These are phyloP conservation scores for Onthophagus sagittarius DNA, from an alignment of 2,888 invertebrate species.

Conservation along the genomic window DNA sequence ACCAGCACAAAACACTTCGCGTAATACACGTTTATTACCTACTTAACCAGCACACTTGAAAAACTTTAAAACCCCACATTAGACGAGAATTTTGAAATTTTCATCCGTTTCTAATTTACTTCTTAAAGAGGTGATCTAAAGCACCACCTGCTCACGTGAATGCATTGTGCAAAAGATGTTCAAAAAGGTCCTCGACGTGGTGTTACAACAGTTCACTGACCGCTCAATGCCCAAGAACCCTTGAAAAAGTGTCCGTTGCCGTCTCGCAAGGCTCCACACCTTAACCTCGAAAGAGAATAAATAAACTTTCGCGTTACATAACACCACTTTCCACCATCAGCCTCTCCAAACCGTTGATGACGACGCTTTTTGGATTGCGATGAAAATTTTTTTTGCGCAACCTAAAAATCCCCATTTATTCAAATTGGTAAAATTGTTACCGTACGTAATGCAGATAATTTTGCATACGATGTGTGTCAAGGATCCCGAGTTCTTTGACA, in stretches of 20 bases:
- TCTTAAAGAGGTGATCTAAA: no score
- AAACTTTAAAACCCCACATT: no score
- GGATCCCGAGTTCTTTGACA: conserved; percentile 12
- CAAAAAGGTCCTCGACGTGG: conserved; percentile 10
- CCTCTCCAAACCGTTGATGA: conserved; percentile 2
- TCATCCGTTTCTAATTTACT: no score
- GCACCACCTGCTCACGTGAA: no score
- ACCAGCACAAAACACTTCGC: background rate
- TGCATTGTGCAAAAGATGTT: conserved; percentile 6
- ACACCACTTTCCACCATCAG: conserved; percentile 17
- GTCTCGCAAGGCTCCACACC: background rate
- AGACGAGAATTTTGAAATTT: no score
- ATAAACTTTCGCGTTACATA: conserved; percentile 12
- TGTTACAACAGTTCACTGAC: conserved; percentile 14
- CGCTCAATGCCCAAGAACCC: conserved; percentile 21
- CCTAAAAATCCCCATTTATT: background rate
- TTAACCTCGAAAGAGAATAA: background rate
- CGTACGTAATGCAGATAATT: background rate
- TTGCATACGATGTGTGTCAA: conserved; percentile 1
- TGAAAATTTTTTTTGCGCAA: conserved; percentile 2
- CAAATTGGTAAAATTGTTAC: background rate
- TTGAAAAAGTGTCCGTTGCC: conserved; percentile 20
- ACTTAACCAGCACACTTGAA: no score
- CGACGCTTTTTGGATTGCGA: background rate
- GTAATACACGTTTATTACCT: background rate